Evolutionary conservation across 1,140 invertebrate species (phyloP), one percentile per base, ranked within the genome.

Genomic region (Atta colombica): DNA sequence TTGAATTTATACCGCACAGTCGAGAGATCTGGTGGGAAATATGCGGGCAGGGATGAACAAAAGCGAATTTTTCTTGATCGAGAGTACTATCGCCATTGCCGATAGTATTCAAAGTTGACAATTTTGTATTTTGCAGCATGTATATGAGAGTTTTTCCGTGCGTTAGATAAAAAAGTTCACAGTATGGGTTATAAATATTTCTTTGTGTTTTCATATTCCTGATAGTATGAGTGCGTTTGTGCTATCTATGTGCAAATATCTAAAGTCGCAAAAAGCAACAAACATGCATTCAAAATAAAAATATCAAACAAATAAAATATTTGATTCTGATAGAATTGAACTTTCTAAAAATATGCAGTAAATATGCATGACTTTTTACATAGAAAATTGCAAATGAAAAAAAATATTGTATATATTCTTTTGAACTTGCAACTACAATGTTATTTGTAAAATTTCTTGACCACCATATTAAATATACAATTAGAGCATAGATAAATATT

Each of bases 1-100:
- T 84, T 84, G 80, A 84, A 84, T 84, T 84, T 84, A 84, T 84
- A 84, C 69, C 80, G 80, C 80, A 84, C 35, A 74, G 78, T 75
- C 39, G 80, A 84, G 69, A 75, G 80, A 84, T 51, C 69, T 84
- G 71, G 80, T 84, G 58, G 71, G 80, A 84, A 84, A 84, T 84
- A 84, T 84, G 80, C 80, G 80, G 80, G 80, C 68, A 21, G 66
- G 53, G 39, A 84, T 84, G 80, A 84, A 84, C 69, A 84, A 84
- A 84, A 84, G 69, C 55, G 45, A 84, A 75, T 84, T 84, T 63
- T 84, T 75, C 80, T 84, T 75, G 69, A 84, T 72, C 39, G 68
- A 31, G 55, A 60, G 18, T 49, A 45, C 69, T 31, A 58, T 25
- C 55, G 80, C 55, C 58, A 51, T 63, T 84, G 78, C 78, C 78